A percentile compares a stretch with the other conserved stretches of the same genome.
Conservation (phyloP, 2,113 vertebrate genomes). For the Erythrolamprus reginae region DNA sequence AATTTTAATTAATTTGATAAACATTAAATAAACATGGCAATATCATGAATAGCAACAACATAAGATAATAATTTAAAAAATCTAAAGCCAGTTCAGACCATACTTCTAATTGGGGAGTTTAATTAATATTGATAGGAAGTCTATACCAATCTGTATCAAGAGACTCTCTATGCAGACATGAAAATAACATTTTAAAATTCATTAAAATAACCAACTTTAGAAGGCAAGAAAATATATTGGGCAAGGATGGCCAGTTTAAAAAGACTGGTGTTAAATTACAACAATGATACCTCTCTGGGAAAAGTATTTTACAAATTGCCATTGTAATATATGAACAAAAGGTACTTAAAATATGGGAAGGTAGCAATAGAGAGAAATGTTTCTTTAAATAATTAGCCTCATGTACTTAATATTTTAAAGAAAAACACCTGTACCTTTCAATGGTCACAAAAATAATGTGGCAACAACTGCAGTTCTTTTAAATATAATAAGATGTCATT, state of each 20-base stretch:
- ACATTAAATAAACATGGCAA: background rate
- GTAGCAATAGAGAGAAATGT: background rate
- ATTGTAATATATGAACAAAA: background rate
- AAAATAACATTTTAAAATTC: background rate
- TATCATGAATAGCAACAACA: background rate
- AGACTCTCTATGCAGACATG: background rate
- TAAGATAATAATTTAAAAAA: background rate
- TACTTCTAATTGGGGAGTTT: background rate
- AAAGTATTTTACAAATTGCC: background rate
- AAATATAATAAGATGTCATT: background rate
- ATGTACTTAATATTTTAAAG: background rate
- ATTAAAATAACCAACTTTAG: background rate
- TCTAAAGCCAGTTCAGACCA: background rate
- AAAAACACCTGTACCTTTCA: background rate
- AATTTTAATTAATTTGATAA: background rate
- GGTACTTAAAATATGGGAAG: background rate
- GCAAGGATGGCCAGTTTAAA: background rate
- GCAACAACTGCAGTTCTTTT: background rate
- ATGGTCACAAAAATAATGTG: background rate
- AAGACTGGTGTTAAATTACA: background rate
- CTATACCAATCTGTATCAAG: background rate
- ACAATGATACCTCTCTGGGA: background rate
- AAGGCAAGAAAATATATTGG: background rate
- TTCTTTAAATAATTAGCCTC: background rate
- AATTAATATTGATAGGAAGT: background rate